Base-by-base conservation (phyloP, 2,113 vertebrate species). In the Salvator merianae region DNA sequence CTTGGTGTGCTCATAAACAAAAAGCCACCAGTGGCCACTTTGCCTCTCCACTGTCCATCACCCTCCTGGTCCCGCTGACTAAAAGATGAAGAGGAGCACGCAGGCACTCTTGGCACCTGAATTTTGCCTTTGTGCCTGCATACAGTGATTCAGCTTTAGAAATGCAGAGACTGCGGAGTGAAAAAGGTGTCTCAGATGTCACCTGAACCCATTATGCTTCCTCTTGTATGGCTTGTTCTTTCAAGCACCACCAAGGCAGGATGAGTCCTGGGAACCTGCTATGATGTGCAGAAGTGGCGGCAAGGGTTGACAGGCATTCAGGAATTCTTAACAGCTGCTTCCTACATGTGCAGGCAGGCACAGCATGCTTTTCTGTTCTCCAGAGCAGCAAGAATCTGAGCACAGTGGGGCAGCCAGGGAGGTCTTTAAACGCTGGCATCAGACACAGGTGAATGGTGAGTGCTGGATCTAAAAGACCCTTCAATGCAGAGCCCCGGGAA, bases 361-460 rank as follows among this genome's bases (percentile, higher is more conserved):
- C 53, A 1, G 20, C 3, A 36, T 62, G 9, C 59, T 86, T 89
- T 86, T 77, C 79, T 53, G 59, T n/a, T 20, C 70, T 79, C 28
- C 74, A 83, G 86, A 88, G 75, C 32, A 43, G 75, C 65, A 88
- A 43, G 16, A 8, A 83, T 86, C 40, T 66, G 84, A 80, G 65
- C 1, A 12, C 2, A 85, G 53, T 32, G 80, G 53, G 78, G 87
- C 72, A 88, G 84, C 3, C 36, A 63, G 71, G 34, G 78, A 40
- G 74, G 4, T 26, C 53, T 89, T 91, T 83, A 78, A 62, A 50
- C 43, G 55, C 84, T 32, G 72, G 70, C 83, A 86, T 74, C 74
- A 65, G 70, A 13, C 69, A 2, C 0, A 84, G 53, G 47, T 78
- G 62, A 0, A 0, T n/a, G 80, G 78, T 0, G 0, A 70, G 8